Percentiles rank a stretch among this genome's conserved stretches.
Conservation (phyloP, 1,140 invertebrate genomes). For the Drosophila watanabei region DNA sequence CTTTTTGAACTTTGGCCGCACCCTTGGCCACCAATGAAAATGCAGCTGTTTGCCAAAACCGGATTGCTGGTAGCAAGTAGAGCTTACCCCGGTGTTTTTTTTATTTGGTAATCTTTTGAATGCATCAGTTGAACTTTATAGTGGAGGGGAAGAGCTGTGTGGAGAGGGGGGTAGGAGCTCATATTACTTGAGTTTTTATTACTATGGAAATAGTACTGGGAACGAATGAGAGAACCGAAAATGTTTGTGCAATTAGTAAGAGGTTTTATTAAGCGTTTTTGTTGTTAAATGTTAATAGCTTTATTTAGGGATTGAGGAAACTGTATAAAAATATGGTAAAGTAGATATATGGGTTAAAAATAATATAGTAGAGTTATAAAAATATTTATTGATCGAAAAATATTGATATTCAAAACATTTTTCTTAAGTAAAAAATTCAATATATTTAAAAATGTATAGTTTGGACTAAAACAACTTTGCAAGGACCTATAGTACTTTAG, state of each 20-base stretch:
- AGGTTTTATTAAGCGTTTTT: not conserved
- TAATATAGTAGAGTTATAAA: not conserved
- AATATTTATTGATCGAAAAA: not conserved
- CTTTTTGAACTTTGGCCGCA: conserved; percentile 49
- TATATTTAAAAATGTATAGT: too few species aligned
- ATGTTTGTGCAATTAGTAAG: conserved; percentile 11
- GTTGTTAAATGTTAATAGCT: not conserved
- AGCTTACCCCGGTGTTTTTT: conserved; percentile 15
- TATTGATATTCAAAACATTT: not conserved
- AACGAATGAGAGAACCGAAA: not conserved
- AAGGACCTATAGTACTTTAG: too few species aligned
- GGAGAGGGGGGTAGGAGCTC: not conserved
- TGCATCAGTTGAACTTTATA: conserved; percentile 43
- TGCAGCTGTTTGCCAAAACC: conserved; percentile 51
- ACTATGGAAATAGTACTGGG: not conserved
- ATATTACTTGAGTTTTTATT: conserved; percentile 33
- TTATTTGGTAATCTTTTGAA: conserved; percentile 26
- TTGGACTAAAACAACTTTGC: too few species aligned
- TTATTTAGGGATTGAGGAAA: not conserved
- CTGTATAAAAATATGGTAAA: too few species aligned
- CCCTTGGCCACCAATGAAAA: conserved; percentile 40
- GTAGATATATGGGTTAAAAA: not conserved
- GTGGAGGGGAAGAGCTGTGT: conserved; percentile 3
- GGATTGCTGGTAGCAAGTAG: conserved; percentile 35
- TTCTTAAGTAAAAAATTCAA: too few species aligned